Conservation (phyloP, 2,797 vertebrate genomes). For the Steatocranus sp. region DNA sequence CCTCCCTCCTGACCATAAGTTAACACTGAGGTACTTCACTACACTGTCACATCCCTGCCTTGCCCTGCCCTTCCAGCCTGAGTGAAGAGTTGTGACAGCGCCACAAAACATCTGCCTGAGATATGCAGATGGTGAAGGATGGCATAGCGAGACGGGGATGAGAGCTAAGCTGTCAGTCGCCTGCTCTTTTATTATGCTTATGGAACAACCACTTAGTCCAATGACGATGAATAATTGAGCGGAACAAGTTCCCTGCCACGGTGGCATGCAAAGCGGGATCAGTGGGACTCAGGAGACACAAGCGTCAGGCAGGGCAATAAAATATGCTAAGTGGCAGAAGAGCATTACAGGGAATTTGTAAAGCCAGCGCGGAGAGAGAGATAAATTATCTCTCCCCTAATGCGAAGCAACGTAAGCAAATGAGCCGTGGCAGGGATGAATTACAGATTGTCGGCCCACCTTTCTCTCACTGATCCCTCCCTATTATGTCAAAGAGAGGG, state of each 20-base stretch:
- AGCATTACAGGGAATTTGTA: slow-evolving; percentile 68
- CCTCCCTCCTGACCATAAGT: neutral
- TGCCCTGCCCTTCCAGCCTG: neutral
- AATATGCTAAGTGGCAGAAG: slow-evolving; percentile 84
- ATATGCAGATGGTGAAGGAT: slow-evolving; percentile 31
- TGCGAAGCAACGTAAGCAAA: slow-evolving; percentile 82
- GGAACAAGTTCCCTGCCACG: slow-evolving; percentile 76
- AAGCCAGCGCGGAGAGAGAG: slow-evolving; percentile 67
- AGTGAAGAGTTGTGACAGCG: slow-evolving; percentile 10
- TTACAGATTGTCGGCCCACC: slow-evolving; percentile 77
- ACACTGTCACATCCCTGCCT: neutral
- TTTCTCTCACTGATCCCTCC: slow-evolving; percentile 71
- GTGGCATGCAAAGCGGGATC: slow-evolving; percentile 72
- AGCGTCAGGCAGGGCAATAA: slow-evolving; percentile 76
- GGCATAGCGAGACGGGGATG: slow-evolving; percentile 44
- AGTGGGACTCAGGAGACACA: slow-evolving; percentile 68
- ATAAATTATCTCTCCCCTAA: slow-evolving; percentile 82
- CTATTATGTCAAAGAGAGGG: slow-evolving; percentile 75
- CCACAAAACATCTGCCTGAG: slow-evolving; percentile 43
- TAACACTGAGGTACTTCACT: neutral
- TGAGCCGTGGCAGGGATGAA: slow-evolving; percentile 82
- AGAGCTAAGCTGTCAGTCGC: slow-evolving; percentile 67
- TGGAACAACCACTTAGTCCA: slow-evolving; percentile 80
- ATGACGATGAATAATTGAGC: slow-evolving; percentile 84
- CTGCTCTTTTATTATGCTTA: slow-evolving; percentile 74